Conservation (phyloP, 1,140 invertebrate species). For the Chrysopa pallens region DNA sequence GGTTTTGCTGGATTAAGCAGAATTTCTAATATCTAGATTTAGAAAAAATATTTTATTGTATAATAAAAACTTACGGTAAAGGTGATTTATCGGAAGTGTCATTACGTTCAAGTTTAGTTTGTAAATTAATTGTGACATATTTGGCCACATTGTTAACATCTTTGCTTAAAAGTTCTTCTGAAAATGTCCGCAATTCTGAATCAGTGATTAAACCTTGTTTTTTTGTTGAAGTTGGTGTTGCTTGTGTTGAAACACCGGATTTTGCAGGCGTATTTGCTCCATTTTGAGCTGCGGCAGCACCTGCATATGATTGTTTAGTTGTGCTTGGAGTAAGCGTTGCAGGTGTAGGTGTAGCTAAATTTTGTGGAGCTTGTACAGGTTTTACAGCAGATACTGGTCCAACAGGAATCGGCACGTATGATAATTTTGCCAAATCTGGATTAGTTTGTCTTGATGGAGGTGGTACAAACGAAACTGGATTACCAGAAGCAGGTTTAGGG, state of each 20-base stretch:
- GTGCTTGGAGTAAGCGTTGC: neutral
- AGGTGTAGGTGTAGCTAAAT: neutral
- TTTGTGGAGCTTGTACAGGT: neutral
- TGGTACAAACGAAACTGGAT: too few species aligned
- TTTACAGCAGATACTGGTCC: too few species aligned
- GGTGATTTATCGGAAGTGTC: conserved; percentile 50
- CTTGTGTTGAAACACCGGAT: neutral
- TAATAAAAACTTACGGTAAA: conserved; percentile 37
- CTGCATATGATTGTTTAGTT: neutral
- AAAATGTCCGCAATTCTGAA: conserved; percentile 40
- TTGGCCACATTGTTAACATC: conserved; percentile 49
- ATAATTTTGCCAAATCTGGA: too few species aligned
- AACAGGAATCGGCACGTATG: too few species aligned
- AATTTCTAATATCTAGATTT: too few species aligned
- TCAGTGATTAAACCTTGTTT: conserved; percentile 24
- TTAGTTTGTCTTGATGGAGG: too few species aligned
- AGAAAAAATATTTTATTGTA: too few species aligned
- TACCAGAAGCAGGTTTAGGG: too few species aligned
- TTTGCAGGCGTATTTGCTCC: too few species aligned
- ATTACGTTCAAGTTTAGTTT: conserved; percentile 46
- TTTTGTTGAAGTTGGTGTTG: conserved; percentile 4
- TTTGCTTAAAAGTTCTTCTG: conserved; percentile 50
- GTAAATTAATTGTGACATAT: conserved; percentile 46
- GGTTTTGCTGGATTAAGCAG: too few species aligned
- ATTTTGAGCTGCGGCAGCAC: neutral